Evolutionary conservation across 2,113 vertebrate genomes (phyloP).

Genomic region (Piaya cayana): DNA sequence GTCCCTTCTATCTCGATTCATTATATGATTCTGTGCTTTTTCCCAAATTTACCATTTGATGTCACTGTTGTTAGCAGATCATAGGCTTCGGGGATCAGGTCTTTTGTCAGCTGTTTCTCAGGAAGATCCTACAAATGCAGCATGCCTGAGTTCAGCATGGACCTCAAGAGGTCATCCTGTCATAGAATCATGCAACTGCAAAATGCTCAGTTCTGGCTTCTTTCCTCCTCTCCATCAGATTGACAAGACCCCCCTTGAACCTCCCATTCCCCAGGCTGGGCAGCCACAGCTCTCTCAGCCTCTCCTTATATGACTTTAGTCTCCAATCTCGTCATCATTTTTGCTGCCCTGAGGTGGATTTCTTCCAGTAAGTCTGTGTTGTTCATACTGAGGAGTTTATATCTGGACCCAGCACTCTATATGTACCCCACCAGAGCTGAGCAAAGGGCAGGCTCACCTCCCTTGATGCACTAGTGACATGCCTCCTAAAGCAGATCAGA

Average conservation of each 20-base stretch:
- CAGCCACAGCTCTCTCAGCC: background rate
- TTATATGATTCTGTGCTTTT: background rate
- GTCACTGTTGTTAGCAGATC: background rate
- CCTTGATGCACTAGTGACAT: rapidly evolving
- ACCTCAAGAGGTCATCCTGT: background rate
- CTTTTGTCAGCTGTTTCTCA: background rate
- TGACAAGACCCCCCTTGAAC: background rate
- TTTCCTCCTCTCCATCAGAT: background rate
- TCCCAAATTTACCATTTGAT: background rate
- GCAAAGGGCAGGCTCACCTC: background rate
- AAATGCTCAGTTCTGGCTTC: background rate
- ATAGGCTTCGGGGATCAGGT: background rate
- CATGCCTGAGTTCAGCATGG: background rate
- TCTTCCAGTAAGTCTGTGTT: background rate
- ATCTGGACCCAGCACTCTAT: background rate
- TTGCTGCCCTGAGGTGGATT: no score
- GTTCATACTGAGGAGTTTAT: no score
- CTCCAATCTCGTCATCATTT: background rate
- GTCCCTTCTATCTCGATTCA: no score
- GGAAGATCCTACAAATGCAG: background rate
- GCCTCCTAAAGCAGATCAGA: background rate
- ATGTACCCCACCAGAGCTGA: background rate
- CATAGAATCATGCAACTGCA: background rate
- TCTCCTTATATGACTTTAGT: rapidly evolving
- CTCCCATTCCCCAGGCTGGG: background rate